A percentile compares a stretch with the other conserved stretches of the same genome.
Evolutionary conservation across 1,140 invertebrate species (phyloP).

Genomic region (Scylla paramamosain): DNA sequence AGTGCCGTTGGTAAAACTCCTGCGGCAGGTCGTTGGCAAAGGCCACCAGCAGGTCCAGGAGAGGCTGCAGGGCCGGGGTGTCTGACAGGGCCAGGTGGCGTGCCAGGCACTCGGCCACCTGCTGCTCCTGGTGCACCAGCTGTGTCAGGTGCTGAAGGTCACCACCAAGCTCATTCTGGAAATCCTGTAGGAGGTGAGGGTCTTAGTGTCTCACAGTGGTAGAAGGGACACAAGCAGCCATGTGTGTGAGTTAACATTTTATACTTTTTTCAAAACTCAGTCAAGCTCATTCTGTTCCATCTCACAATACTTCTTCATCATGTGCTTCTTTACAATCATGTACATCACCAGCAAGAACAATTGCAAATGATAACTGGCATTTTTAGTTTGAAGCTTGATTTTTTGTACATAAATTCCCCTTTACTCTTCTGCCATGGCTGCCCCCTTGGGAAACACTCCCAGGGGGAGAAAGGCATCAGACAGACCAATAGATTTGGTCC

Average conservation of each 20-base stretch:
- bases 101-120: conserved; percentile 46
- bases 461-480: too few relatives aligned
- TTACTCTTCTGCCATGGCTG: too few relatives aligned
- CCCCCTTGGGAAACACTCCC: neutral
- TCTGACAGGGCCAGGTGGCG: conserved; percentile 24
- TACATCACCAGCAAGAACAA: too few relatives aligned
- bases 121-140: conserved; percentile 52
- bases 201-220: neutral
- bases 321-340: too few relatives aligned
- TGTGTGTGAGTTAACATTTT: neutral
- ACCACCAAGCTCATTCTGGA: conserved; percentile 51
- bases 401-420: too few relatives aligned
- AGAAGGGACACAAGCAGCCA: too few relatives aligned
- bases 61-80: conserved; percentile 49
- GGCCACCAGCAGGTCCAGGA: conserved; percentile 61
- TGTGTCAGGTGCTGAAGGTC: conserved; percentile 50
- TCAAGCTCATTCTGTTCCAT: too few relatives aligned
- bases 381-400: too few relatives aligned
- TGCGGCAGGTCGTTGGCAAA: conserved; percentile 68
- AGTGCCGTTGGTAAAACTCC: conserved; percentile 60
- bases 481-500: too few relatives aligned
- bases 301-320: too few relatives aligned
- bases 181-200: neutral
- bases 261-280: neutral
- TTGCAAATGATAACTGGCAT: too few relatives aligned